phyloP scores from a whole-genome alignment of 2,888 invertebrate species.

The Cephus sareptanus region DNA sequence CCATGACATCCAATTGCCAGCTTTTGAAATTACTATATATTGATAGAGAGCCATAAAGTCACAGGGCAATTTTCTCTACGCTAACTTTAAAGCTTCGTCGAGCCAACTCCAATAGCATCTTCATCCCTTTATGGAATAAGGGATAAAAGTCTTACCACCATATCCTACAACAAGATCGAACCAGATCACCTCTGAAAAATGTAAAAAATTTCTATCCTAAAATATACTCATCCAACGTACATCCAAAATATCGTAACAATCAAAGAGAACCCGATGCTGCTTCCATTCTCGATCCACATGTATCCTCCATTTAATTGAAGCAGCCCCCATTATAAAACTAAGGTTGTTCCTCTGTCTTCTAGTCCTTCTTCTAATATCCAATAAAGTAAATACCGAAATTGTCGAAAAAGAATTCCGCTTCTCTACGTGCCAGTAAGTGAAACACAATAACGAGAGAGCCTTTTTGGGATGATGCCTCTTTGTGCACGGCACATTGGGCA shows the following conservation, averaged over 20 bases:
- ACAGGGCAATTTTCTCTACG: neutral
- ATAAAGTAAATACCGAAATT: neutral
- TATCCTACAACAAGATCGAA: neutral
- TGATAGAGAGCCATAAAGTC: neutral
- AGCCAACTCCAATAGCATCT: neutral
- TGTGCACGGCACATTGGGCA: neutral
- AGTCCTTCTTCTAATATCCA: neutral
- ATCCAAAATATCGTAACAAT: neutral
- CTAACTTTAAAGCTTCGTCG: neutral
- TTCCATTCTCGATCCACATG: neutral
- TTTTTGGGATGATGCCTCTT: neutral
- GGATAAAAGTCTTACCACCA: neutral
- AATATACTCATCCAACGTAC: neutral
- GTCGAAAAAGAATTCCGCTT: neutral
- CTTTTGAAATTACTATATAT: neutral
- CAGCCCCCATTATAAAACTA: neutral
- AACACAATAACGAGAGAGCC: neutral
- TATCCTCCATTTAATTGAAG: neutral
- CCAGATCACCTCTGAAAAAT: neutral
- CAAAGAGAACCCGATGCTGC: neutral
- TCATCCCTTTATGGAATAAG: neutral
- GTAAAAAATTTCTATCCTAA: neutral
- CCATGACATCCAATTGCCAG: neutral
- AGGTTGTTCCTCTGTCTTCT: neutral
- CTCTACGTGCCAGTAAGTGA: neutral